Evolutionary conservation across 2,113 vertebrate genomes (phyloP), one percentile per base, ranked within the genome.

Genomic region (Nothocercus julius): DNA sequence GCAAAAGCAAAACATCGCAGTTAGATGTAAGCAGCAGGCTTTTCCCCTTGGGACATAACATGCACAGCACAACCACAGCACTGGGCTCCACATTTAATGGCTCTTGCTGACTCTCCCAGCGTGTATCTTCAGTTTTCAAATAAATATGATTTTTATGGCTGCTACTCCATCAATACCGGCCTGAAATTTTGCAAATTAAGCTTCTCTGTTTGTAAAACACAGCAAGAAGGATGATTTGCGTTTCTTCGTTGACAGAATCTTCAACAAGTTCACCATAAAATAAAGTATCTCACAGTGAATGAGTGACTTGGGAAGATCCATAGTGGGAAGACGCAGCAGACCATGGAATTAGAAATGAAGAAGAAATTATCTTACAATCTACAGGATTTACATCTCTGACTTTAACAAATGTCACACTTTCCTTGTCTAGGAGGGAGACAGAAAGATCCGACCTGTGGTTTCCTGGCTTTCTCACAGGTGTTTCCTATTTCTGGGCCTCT

Each of bases 381-480:
- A 9, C 24, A 54, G 49, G 24, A 40, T 36, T 80, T 54, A 72
- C n/a, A 89, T 21, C 66, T 22, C 7, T 38, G 51, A 0, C 18
- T 53, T 79, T 24, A 79, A 62, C 44, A 74, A 28, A 36, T 11
- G 5, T 5, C 63, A 42, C 32, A 28, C 53, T 59, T 81, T 42
- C 45, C 53, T 62, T 66, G 59, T 7, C 27, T 67, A 12, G n/a
- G 67, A 86, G 68, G 22, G 56, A 67, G 49, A 0, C 0, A 82
- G 21, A 13, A 86, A 28, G 18, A 36, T 20, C 72, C 64, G 75
- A 73, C 63, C 85, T 87, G 28, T 30, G 24, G 38, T 74, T 96
- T 94, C 85, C 84, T 80, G 49, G 34, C 51, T 49, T 93, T 73
- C 25, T 62, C 28, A 61, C 83, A 82, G 73, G 67, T 94, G 92